Evolutionary conservation across 2,888 invertebrate genomes (phyloP).

Genomic region (Melanargia galathea): DNA sequence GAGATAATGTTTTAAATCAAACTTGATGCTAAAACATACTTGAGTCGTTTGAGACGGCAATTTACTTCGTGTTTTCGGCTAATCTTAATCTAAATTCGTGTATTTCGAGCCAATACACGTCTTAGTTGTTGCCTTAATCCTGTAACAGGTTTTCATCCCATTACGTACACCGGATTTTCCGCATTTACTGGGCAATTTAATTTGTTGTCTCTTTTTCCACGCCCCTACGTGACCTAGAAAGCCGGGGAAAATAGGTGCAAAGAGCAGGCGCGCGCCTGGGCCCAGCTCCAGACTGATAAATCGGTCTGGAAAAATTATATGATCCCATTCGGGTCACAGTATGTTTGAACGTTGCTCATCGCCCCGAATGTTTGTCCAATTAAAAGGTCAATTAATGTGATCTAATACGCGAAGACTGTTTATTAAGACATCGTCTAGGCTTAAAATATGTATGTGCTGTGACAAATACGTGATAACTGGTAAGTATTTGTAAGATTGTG

Average conservation of each 20-base stretch:
- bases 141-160: slow-evolving; percentile 29
- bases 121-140: slow-evolving; percentile 20
- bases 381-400: slow-evolving; percentile 35
- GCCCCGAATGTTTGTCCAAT: slow-evolving; percentile 19
- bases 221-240: slow-evolving; percentile 48
- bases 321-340: slow-evolving; percentile 21
- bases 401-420: slow-evolving; percentile 20
- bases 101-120: neutral
- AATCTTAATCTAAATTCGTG: neutral
- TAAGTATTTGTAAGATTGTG: no score
- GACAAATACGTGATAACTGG: neutral
- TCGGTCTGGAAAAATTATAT: slow-evolving; percentile 13
- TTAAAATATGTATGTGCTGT: neutral
- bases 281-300: slow-evolving; percentile 33
- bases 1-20: slow-evolving; percentile 27
- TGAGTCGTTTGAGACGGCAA: slow-evolving; percentile 5
- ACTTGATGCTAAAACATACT: neutral
- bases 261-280: slow-evolving; percentile 46
- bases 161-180: slow-evolving; percentile 31
- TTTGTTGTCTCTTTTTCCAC: slow-evolving; percentile 37
- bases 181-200: slow-evolving; percentile 35
- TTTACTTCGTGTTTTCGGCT: slow-evolving; percentile 2
- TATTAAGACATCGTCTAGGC: slow-evolving; percentile 2
- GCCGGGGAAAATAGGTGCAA: slow-evolving; percentile 43
- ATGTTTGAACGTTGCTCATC: slow-evolving; percentile 16